Percentiles rank a stretch among this genome's conserved stretches.
phyloP scores from a whole-genome alignment of 2,797 vertebrate genomes.

The Pelochelys cantorii region DNA sequence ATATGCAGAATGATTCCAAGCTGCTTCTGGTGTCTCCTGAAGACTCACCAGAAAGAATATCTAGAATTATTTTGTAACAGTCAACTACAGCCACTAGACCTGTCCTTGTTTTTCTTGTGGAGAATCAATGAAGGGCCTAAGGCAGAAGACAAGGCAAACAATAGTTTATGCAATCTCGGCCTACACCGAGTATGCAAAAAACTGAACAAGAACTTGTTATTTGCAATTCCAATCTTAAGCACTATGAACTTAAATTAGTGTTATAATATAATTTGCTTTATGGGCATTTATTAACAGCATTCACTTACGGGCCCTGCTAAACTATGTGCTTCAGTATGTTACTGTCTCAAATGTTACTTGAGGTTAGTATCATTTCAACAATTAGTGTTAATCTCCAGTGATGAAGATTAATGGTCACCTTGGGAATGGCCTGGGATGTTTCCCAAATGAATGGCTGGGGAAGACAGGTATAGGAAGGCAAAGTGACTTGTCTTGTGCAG shows the following conservation, averaged over 20 bases:
- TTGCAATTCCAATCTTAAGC: background rate
- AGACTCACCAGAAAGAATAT: background rate
- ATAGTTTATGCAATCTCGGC: background rate
- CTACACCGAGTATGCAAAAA: background rate
- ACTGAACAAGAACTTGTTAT: background rate
- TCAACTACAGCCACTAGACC: background rate
- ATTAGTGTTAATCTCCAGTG: background rate
- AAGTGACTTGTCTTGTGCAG: background rate
- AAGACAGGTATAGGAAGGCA: background rate
- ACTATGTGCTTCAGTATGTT: background rate
- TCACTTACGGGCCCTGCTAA: background rate
- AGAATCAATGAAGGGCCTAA: background rate
- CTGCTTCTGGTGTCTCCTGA: background rate
- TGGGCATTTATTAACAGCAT: background rate
- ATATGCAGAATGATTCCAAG: background rate
- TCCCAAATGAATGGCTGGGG: background rate
- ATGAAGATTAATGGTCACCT: background rate
- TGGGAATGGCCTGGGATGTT: background rate
- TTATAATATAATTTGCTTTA: no score
- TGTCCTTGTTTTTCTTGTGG: background rate
- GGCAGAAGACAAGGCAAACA: background rate
- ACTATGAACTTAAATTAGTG: background rate
- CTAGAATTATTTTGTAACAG: background rate
- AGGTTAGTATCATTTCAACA: background rate
- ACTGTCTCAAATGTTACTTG: background rate